These are phyloP conservation scores for Huso huso DNA, from an alignment of 2,797 vertebrate species.

Conservation along the genomic window DNA sequence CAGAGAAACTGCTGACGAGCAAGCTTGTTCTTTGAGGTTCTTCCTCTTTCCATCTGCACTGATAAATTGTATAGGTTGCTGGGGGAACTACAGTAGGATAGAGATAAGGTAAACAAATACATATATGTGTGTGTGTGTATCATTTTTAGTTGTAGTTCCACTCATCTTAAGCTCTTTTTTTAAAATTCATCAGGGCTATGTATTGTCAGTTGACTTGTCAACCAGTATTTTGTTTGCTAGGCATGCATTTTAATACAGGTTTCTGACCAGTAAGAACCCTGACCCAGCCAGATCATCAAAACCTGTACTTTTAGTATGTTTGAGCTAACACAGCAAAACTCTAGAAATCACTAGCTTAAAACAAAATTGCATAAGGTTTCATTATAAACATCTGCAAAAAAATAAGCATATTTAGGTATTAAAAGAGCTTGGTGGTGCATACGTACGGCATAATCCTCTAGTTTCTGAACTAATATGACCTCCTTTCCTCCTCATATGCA, in stretches of 20 bases:
- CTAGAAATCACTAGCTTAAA: not conserved
- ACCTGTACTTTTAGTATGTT: not conserved
- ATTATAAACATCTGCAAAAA: not conserved
- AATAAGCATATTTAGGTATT: not conserved
- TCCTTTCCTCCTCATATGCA: too few species aligned
- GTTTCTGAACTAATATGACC: too few species aligned
- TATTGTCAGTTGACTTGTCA: not conserved
- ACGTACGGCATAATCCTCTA: too few species aligned
- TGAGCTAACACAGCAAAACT: not conserved
- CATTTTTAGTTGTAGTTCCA: too few species aligned
- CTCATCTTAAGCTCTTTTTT: not conserved
- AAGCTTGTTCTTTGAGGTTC: not conserved
- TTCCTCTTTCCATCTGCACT: not conserved
- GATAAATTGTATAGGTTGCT: not conserved
- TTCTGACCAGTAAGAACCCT: not conserved
- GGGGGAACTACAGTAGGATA: too few species aligned
- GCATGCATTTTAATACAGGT: slow-evolving; percentile 1
- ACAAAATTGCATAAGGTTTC: too few species aligned
- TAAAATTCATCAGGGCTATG: not conserved
- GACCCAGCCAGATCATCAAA: not conserved
- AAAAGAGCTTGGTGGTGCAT: too few species aligned
- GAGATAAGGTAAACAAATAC: too few species aligned
- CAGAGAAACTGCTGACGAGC: not conserved
- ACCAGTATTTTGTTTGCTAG: not conserved
- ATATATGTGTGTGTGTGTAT: too few species aligned